phyloP scores from a whole-genome alignment of 2,113 vertebrate genomes.

The Arizona elegans region DNA sequence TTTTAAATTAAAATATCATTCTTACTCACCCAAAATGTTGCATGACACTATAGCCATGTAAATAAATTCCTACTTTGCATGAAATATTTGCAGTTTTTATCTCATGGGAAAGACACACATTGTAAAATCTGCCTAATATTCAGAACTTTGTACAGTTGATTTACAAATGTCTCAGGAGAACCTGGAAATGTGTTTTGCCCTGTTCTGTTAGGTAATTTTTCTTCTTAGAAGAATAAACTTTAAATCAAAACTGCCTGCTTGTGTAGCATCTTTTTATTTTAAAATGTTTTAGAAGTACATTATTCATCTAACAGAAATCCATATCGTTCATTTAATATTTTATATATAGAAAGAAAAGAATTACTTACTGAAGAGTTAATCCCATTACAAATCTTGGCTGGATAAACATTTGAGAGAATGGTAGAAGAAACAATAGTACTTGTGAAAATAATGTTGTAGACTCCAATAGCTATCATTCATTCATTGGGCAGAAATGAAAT shows the following conservation, averaged over 20 bases:
- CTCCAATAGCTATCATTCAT: neutral
- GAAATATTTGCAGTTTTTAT: constrained; percentile 2
- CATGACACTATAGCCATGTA: constrained; percentile 31
- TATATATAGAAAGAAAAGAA: neutral
- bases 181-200: neutral
- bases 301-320: neutral
- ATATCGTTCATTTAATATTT: neutral
- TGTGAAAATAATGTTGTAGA: neutral
- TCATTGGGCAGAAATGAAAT: neutral
- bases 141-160: neutral
- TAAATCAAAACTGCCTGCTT: neutral
- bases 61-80: constrained; percentile 10
- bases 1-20: constrained; percentile 13
- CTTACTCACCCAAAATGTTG: constrained; percentile 27
- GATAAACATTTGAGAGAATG: neutral
- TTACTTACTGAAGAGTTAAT: constrained; percentile 1
- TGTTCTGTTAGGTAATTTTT: neutral
- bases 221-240: neutral
- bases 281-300: neutral
- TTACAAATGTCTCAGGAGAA: constrained; percentile 20
- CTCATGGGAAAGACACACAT: neutral
- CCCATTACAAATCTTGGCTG: neutral
- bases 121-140: neutral
- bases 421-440: neutral
- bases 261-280: constrained; percentile 12